Evolutionary conservation across 2,797 vertebrate species (phyloP), one percentile per base, ranked within the genome.

Genomic region (Spea hammondii): DNA sequence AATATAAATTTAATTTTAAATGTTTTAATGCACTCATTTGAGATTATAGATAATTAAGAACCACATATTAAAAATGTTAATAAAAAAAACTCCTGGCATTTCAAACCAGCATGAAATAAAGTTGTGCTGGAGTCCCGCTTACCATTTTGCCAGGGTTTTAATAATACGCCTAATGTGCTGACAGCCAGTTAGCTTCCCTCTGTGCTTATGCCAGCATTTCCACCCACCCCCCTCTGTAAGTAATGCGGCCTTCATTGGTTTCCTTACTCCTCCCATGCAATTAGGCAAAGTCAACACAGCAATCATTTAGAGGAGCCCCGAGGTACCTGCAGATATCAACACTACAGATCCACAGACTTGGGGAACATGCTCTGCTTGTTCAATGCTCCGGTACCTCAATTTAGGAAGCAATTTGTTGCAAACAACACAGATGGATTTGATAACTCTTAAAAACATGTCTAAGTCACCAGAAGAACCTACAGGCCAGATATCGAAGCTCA

Each of bases 271-370:
- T 96, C 97, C 97, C 95, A 95, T 92, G 93, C 94, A 98, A 98
- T 99, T 99, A 98, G 96, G 94, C 89, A 96, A 94, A 96, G 95
- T 97, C 96, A 97, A 97, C 95, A 98, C 86, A 92, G 90, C 92
- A 77, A 84, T 86, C 88, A 84, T 86, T 88, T 91, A 89, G 87
- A 87, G 86, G 87, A 84, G 90, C 87, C 92, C 91, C 86, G 85
- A 91, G 91, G 87, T 93, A 94, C 87, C 93, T 94, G 93, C 90
- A 91, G 92, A 91, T 87, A 90, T 90, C 91, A 84, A 79, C 90
- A 86, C 84, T 78, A 84, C 84, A 53, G 85, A 86, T 86, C 85
- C 88, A 49, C 80, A 83, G 86, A 72, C 87, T 78, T 5, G 49
- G 82, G 1, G 60, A 90, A 79, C 83, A 79, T 83, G 87, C 86